A percentile compares a stretch with the other conserved stretches of the same genome.
Evolutionary conservation across 2,888 invertebrate genomes (phyloP).

Genomic region (Hypena proboscidalis): DNA sequence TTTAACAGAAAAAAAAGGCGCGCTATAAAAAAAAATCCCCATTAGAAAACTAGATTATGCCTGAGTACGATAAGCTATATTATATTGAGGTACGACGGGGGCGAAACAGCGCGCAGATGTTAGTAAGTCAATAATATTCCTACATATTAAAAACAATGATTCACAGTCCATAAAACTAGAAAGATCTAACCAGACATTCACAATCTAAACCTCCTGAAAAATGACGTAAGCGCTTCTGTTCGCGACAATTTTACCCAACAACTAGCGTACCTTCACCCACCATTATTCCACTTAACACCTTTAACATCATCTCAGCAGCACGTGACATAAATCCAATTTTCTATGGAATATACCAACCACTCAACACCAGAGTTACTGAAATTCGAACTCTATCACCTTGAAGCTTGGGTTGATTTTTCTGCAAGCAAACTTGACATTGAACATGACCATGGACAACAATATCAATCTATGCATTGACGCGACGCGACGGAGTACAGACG

Average conservation of each 20-base stretch:
- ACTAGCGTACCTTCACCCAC: background rate
- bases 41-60: too few relatives aligned
- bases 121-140: too few relatives aligned
- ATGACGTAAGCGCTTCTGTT: slow-evolving; percentile 1
- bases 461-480: slow-evolving; percentile 9
- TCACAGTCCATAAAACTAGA: too few relatives aligned
- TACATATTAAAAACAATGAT: too few relatives aligned
- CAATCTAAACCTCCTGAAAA: slow-evolving; percentile 1
- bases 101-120: too few relatives aligned
- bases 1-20: too few relatives aligned
- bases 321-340: background rate
- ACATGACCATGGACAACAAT: slow-evolving; percentile 18
- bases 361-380: background rate
- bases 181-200: too few relatives aligned
- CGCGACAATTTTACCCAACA: background rate
- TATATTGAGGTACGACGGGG: too few relatives aligned
- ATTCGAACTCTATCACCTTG: background rate
- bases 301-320: background rate
- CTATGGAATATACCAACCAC: background rate
- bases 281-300: background rate
- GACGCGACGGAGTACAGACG: too few relatives aligned
- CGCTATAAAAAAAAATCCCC: too few relatives aligned
- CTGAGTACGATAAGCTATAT: too few relatives aligned
- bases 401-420: slow-evolving; percentile 4
- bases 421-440: background rate